Percentiles rank a stretch among this genome's conserved stretches.
phyloP scores from a whole-genome alignment of 2,797 vertebrate genomes.

The Pogonophryne albipinna region DNA sequence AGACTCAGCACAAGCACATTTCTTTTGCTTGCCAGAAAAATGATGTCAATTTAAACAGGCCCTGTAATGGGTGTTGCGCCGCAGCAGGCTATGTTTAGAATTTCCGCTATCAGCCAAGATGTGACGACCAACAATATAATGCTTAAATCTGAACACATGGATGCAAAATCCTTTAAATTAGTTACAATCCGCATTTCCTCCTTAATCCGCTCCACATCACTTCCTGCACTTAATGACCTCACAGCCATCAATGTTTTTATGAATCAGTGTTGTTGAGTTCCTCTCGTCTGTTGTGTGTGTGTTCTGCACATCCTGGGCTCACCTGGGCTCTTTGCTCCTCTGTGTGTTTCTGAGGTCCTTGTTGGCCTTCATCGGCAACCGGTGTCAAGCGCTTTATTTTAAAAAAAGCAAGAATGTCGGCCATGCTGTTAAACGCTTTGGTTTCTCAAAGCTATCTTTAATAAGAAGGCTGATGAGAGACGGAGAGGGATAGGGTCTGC shows the following conservation, averaged over 20 bases:
- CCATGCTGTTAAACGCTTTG: constrained; percentile 65
- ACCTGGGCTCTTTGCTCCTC: constrained; percentile 24
- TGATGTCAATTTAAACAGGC: constrained; percentile 61
- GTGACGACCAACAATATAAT: constrained; percentile 16
- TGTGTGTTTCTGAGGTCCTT: constrained; percentile 34
- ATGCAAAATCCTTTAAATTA: constrained; percentile 40
- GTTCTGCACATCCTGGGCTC: neutral
- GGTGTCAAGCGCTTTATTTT: constrained; percentile 75
- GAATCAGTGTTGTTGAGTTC: constrained; percentile 3
- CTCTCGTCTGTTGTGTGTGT: neutral
- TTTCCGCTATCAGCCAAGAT: constrained; percentile 21
- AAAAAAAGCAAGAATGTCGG: constrained; percentile 64
- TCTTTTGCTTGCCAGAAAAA: constrained; percentile 35
- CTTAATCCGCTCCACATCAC: constrained; percentile 8
- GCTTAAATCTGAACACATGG: constrained; percentile 59
- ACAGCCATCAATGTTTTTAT: constrained; percentile 30
- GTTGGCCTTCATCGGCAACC: constrained; percentile 33
- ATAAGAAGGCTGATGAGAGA: constrained; percentile 80
- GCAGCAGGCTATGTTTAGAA: constrained; percentile 25
- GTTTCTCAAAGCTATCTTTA: constrained; percentile 81
- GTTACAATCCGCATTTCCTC: constrained; percentile 14
- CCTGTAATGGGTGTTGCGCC: constrained; percentile 47
- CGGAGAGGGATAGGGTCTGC: constrained; percentile 27
- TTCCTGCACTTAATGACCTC: constrained; percentile 24
- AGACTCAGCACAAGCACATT: constrained; percentile 31